phyloP scores from a whole-genome alignment of 1,140 invertebrate genomes.

The Parasteatoda tepidariorum region DNA sequence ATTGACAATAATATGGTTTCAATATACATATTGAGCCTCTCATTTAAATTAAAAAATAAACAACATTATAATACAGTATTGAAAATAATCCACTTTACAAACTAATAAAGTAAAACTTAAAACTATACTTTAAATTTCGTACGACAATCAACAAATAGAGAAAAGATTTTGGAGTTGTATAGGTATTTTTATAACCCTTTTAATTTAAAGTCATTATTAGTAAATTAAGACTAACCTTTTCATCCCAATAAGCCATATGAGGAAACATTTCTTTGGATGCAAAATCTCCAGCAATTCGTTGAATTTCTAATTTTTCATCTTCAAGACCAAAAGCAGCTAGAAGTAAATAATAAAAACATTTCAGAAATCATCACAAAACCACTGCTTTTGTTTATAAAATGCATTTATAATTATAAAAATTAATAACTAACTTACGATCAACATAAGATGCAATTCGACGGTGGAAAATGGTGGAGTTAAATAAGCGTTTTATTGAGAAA shows the following conservation, averaged over 20 bases:
- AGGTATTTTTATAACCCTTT: background rate
- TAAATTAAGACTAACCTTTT: constrained; percentile 69
- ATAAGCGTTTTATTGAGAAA: too few species aligned
- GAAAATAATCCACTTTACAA: background rate
- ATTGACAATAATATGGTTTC: too few species aligned
- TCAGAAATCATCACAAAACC: too few species aligned
- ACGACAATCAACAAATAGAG: background rate
- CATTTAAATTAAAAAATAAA: background rate
- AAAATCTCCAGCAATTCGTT: constrained; percentile 73
- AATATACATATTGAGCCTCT: too few species aligned
- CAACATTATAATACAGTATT: background rate
- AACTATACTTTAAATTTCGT: background rate
- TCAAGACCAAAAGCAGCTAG: constrained; percentile 69
- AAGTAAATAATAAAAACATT: constrained; percentile 10
- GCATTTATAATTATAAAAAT: too few species aligned
- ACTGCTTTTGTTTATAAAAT: too few species aligned
- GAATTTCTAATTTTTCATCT: constrained; percentile 74
- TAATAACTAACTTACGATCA: too few species aligned
- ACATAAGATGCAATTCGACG: too few species aligned
- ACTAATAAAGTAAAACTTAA: background rate
- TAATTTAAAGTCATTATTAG: background rate
- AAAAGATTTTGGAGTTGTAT: background rate
- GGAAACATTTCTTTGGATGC: constrained; percentile 74
- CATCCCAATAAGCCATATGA: constrained; percentile 75
- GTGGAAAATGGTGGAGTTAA: too few species aligned